Evolutionary conservation across 2,797 vertebrate genomes (phyloP).

Genomic region (Sebastes nivosus): DNA sequence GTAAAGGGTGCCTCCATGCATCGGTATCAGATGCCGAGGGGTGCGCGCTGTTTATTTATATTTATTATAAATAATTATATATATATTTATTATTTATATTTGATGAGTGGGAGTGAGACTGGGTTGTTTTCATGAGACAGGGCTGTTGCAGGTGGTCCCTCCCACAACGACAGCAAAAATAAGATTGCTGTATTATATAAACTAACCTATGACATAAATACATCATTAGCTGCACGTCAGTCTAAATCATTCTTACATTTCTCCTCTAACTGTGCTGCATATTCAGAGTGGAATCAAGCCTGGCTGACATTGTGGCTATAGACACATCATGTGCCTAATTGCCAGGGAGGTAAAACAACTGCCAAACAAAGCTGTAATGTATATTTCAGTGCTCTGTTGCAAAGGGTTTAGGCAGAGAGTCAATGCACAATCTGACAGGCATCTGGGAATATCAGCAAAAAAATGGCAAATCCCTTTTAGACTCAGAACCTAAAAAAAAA

Average conservation of each 20-base stretch:
- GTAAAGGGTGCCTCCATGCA: no score
- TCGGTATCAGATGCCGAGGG: no score
- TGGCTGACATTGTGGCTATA: not conserved
- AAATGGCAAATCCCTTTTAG: conserved; percentile 57
- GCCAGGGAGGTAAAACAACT: conserved; percentile 45
- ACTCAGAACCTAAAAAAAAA: conserved; percentile 53
- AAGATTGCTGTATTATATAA: not conserved
- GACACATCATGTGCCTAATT: conserved; percentile 44
- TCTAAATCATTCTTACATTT: not conserved
- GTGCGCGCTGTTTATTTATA: no score
- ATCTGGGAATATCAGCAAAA: conserved; percentile 54
- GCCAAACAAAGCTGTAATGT: conserved; percentile 63
- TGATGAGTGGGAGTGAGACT: no score
- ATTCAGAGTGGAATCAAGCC: conserved; percentile 7
- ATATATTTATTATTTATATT: no score
- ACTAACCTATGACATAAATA: conserved; percentile 4
- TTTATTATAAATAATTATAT: no score
- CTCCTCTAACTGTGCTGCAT: conserved; percentile 14
- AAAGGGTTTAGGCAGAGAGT: conserved; percentile 40
- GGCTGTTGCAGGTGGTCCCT: conserved; percentile 4
- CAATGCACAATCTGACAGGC: conserved; percentile 51
- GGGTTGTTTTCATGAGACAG: not conserved
- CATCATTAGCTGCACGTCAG: conserved; percentile 13
- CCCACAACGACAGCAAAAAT: conserved; percentile 7
- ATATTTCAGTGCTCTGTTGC: conserved; percentile 50